Conservation (phyloP, 2,113 vertebrate species). For the Calidris pygmaea region DNA sequence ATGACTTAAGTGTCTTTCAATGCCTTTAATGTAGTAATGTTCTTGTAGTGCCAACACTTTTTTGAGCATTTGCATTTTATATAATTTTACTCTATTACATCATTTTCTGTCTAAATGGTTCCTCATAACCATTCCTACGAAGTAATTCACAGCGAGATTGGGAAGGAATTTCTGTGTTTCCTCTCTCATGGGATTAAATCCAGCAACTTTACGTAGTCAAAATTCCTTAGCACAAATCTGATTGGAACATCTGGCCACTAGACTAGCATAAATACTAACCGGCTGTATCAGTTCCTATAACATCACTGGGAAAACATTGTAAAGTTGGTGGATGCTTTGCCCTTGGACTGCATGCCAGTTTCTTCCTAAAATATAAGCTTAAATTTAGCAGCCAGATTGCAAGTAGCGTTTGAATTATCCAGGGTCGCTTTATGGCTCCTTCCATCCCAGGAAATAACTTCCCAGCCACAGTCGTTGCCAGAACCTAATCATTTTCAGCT, state of each 20-base stretch:
- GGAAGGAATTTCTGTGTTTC: not conserved
- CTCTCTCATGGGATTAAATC: not conserved
- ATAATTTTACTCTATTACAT: constrained; percentile 59
- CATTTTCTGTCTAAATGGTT: constrained; percentile 39
- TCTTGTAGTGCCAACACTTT: constrained; percentile 74
- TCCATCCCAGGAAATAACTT: constrained; percentile 38
- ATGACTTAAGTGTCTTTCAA: constrained; percentile 85
- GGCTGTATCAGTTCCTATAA: not conserved
- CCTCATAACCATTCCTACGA: not conserved
- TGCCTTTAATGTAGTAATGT: constrained; percentile 77
- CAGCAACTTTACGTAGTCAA: not conserved
- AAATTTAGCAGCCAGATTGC: constrained; percentile 54
- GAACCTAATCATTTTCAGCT: constrained; percentile 50
- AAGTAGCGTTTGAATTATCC: constrained; percentile 34
- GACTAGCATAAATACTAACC: not conserved
- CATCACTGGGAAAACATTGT: not conserved
- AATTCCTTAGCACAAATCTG: not conserved
- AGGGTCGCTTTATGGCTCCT: constrained; percentile 25
- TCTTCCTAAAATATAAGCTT: constrained; percentile 1
- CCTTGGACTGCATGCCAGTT: not conserved
- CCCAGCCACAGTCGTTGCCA: constrained; percentile 19
- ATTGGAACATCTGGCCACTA: not conserved
- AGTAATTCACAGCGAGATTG: not conserved
- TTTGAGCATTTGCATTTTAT: constrained; percentile 72
- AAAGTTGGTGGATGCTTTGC: not conserved